These are phyloP conservation scores for Lepilemur ruficaudatus DNA, from an alignment of 2,797 vertebrate species.

Conservation along the genomic window DNA sequence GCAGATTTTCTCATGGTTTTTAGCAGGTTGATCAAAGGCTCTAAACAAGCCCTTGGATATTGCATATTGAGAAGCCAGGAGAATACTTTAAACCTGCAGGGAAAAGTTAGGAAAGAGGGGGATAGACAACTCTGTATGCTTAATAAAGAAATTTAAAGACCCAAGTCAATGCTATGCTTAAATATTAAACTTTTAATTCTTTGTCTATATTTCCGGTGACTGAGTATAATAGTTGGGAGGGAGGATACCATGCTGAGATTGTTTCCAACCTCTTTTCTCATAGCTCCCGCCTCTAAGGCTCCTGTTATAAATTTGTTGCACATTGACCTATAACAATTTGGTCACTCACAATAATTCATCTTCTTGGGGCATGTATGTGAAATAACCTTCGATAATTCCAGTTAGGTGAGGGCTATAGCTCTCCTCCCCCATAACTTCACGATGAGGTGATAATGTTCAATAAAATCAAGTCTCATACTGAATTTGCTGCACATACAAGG, in stretches of 20 bases:
- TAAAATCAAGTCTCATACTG: not conserved
- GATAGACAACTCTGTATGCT: not conserved
- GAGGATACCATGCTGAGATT: not conserved
- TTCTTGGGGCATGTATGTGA: not conserved
- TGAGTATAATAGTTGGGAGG: not conserved
- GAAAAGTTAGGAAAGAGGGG: not conserved
- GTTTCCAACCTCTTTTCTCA: not conserved
- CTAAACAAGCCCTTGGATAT: not conserved
- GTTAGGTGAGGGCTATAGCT: not conserved
- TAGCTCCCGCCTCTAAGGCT: not conserved
- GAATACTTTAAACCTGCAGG: conserved; percentile 4
- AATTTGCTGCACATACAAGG: not conserved
- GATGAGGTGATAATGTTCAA: not conserved
- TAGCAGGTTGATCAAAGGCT: conserved; percentile 26
- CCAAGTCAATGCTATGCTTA: not conserved
- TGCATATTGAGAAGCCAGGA: conserved; percentile 18
- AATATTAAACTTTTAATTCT: not conserved
- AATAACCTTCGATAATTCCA: not conserved
- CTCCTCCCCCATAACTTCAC: not conserved
- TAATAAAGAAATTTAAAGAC: not conserved
- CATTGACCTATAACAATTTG: not conserved
- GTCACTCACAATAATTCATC: not conserved
- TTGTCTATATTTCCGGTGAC: not conserved
- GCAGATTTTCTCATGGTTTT: conserved; percentile 4
- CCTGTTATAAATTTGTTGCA: not conserved